Percentiles rank a stretch among this genome's conserved stretches.
Conservation (phyloP, 2,113 vertebrate genomes). For the Corvus moneduloides region DNA sequence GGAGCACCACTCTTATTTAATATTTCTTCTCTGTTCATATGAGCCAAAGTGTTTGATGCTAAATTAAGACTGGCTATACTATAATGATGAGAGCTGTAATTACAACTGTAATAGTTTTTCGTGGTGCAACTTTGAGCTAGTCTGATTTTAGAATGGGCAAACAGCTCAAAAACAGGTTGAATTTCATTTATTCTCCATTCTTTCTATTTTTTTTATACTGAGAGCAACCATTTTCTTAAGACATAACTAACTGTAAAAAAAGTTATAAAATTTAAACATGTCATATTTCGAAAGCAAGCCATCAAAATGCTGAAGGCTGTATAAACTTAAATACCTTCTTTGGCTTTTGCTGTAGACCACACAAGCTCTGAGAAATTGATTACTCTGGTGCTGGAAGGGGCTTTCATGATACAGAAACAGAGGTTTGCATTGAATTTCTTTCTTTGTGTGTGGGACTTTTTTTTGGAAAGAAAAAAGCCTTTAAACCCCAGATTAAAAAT, state of each 20-base stretch:
- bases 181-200: neutral
- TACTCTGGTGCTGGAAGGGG: conserved; percentile 34
- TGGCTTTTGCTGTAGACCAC: conserved; percentile 48
- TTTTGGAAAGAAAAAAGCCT: neutral
- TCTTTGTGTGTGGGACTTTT: conserved; percentile 27
- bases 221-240: conserved; percentile 22
- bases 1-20: neutral
- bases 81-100: neutral
- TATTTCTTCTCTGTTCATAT: neutral
- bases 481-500: conserved; percentile 60
- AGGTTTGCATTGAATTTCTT: conserved; percentile 52
- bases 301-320: conserved; percentile 38
- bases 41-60: neutral
- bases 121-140: neutral
- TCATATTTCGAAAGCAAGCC: conserved; percentile 19
- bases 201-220: neutral
- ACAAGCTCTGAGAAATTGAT: conserved; percentile 42
- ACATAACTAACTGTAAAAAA: neutral
- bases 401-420: conserved; percentile 49
- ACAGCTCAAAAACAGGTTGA: neutral
- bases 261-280: conserved; percentile 17
- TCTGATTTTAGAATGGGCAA: neutral
- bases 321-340: conserved; percentile 58
- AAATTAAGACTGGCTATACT: neutral
- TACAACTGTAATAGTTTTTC: neutral